Evolutionary conservation across 2,113 vertebrate genomes (phyloP).

Genomic region (Lepidothrix coronata): DNA sequence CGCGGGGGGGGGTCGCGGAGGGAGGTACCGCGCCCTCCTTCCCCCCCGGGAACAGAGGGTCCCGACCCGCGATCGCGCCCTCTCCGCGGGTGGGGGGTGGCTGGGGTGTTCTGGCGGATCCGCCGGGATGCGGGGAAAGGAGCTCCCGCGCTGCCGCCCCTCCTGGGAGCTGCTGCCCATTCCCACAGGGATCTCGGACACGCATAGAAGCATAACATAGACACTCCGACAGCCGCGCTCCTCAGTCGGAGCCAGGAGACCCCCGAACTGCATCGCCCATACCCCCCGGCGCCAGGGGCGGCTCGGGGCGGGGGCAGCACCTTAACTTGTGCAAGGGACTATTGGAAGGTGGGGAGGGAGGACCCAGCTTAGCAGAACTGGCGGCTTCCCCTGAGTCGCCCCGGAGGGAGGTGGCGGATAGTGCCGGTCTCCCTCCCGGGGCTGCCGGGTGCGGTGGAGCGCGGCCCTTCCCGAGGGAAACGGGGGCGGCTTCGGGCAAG

Average conservation of each 20-base stretch:
- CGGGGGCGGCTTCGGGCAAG: not conserved
- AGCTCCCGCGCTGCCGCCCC: not conserved
- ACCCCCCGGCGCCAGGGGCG: not conserved
- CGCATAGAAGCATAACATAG: not conserved
- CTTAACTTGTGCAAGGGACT: slow-evolving; percentile 1
- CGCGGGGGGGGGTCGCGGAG: not conserved
- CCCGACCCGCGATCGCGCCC: not conserved
- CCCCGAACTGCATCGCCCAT: not conserved
- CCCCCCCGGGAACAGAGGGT: not conserved
- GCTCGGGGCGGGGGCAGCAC: not conserved
- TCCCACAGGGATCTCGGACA: not conserved
- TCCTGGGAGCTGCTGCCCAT: not conserved
- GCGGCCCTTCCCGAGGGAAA: not conserved
- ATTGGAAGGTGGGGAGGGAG: not conserved
- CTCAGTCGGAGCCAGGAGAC: not conserved
- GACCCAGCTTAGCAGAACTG: not conserved
- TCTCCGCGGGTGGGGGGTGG: not conserved
- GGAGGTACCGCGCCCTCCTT: not conserved
- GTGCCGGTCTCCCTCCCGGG: not conserved
- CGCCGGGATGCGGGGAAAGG: not conserved
- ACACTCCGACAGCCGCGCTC: not conserved
- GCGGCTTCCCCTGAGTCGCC: not conserved
- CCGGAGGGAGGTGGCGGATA: not conserved
- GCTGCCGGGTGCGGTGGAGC: not conserved
- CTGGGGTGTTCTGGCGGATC: not conserved